Percentiles rank a stretch among this genome's conserved stretches.
Evolutionary conservation across 1,140 invertebrate species (phyloP).

Genomic region (Bombus pascuorum): DNA sequence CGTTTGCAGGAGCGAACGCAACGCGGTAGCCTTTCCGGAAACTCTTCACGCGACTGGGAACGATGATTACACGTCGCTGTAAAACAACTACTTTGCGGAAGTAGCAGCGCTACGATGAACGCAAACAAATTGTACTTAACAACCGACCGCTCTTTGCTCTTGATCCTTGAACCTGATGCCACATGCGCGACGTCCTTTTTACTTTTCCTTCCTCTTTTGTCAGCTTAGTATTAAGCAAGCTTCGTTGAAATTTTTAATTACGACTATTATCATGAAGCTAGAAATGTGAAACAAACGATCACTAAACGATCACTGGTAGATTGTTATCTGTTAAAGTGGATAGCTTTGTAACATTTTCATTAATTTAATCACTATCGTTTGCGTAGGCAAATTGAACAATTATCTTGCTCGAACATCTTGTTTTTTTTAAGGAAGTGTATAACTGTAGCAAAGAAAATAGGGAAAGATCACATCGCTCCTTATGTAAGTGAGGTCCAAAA

Average conservation of each 20-base stretch:
- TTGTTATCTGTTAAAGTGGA: too few species aligned
- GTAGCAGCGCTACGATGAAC: background rate
- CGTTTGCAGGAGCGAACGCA: background rate
- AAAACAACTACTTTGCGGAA: slow-evolving; percentile 21
- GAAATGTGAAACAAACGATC: too few species aligned
- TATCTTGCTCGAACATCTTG: background rate
- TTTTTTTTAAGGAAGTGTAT: background rate
- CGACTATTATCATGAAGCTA: too few species aligned
- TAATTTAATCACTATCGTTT: background rate
- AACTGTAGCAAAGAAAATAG: background rate
- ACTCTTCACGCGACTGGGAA: slow-evolving; percentile 13
- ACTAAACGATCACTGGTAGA: too few species aligned
- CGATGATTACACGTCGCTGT: slow-evolving; percentile 10
- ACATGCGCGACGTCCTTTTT: background rate
- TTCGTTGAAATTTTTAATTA: background rate
- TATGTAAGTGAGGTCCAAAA: background rate
- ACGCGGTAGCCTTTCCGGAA: background rate
- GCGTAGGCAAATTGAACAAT: background rate
- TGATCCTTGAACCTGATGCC: slow-evolving; percentile 23
- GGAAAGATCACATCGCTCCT: background rate
- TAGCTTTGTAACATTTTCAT: background rate
- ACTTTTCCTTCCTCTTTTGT: background rate
- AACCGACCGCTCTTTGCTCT: background rate
- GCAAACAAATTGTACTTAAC: slow-evolving; percentile 16
- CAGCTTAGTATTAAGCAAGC: background rate